phyloP scores from a whole-genome alignment of 2,797 vertebrate species.

The Coluber constrictor region DNA sequence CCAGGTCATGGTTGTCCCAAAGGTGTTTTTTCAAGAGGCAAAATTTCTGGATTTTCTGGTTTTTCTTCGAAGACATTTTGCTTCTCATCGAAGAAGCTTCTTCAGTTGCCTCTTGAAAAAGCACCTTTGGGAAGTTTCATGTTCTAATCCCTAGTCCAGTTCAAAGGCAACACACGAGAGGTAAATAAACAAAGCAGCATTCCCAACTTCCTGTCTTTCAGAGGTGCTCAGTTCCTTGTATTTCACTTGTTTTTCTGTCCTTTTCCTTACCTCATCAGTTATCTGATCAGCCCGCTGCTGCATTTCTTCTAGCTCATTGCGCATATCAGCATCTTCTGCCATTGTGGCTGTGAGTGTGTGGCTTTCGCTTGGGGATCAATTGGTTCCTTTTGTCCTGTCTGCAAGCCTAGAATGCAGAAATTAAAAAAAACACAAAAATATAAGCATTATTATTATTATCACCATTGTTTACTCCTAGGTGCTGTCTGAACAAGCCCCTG shows the following conservation, averaged over 20 bases:
- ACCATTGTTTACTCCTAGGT: not conserved
- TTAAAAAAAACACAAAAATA: conserved; percentile 5
- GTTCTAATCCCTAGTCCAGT: not conserved
- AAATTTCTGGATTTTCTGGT: not conserved
- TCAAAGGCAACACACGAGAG: not conserved
- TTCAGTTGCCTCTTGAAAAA: not conserved
- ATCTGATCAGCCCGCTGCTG: conserved; percentile 97
- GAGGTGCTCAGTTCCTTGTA: not conserved
- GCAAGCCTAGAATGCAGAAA: conserved; percentile 51
- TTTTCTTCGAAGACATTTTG: not conserved
- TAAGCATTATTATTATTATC: not conserved
- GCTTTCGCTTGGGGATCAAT: conserved; percentile 73
- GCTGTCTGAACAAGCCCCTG: not conserved
- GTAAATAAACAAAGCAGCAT: not conserved
- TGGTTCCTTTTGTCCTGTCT: conserved; percentile 62
- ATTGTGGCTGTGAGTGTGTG: conserved; percentile 79
- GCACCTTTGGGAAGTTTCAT: not conserved
- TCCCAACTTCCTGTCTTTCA: not conserved
- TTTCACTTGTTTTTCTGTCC: not conserved
- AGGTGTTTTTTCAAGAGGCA: not conserved
- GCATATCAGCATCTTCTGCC: conserved; percentile 98
- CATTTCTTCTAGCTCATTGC: conserved; percentile 99
- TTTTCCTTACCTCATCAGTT: conserved; percentile 86
- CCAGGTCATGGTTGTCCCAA: not conserved
- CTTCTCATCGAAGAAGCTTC: not conserved